A percentile compares a stretch with the other conserved stretches of the same genome.
These are phyloP conservation scores for Falco concolor DNA, from an alignment of 2,797 vertebrate species.

Conservation along the genomic window DNA sequence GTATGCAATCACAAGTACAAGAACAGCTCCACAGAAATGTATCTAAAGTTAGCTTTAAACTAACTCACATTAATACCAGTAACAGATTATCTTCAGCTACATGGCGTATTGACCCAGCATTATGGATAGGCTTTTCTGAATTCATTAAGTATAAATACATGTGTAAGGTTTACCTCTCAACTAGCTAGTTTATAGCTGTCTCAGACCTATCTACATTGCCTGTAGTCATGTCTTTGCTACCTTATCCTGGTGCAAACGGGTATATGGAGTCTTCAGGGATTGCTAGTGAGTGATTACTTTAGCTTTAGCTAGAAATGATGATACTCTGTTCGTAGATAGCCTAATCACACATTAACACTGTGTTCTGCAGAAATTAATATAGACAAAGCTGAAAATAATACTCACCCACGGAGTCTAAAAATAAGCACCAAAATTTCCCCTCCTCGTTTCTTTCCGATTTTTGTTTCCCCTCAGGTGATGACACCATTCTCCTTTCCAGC, in stretches of 20 bases:
- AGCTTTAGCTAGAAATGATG: neutral
- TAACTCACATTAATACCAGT: neutral
- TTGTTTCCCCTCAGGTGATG: constrained; percentile 59
- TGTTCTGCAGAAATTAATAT: constrained; percentile 53
- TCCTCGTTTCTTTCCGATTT: constrained; percentile 54
- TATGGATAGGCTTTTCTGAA: neutral
- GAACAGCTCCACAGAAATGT: neutral
- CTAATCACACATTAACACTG: constrained; percentile 3
- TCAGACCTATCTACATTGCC: neutral
- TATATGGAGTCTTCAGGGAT: neutral
- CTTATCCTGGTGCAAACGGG: neutral
- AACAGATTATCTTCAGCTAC: neutral
- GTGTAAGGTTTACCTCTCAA: neutral
- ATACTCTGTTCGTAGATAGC: neutral
- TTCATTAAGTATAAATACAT: neutral
- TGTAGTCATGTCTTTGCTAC: neutral
- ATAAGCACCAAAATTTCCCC: constrained; percentile 65
- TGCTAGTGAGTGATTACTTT: neutral
- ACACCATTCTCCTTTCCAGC: constrained; percentile 27
- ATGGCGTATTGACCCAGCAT: neutral
- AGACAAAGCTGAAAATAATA: constrained; percentile 56
- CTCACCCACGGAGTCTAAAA: constrained; percentile 65
- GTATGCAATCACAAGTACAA: neutral
- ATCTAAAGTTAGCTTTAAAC: neutral
- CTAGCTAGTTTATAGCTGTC: neutral